Evolutionary conservation across 2,888 invertebrate species (phyloP).

Genomic region (Papilio gigon): DNA sequence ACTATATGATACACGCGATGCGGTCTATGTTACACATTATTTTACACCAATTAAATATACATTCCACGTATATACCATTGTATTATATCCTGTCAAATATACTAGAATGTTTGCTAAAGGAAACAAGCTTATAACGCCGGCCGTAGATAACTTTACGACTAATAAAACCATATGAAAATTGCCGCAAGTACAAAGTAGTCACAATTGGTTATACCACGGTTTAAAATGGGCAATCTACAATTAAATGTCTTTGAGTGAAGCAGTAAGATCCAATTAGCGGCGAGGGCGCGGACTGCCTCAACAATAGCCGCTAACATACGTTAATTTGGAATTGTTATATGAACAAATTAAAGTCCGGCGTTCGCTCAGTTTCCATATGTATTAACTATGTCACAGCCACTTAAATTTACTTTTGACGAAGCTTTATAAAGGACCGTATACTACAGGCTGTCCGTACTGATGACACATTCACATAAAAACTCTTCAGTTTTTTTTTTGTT

Average conservation of each 20-base stretch:
- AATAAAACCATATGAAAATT: background rate
- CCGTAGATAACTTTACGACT: background rate
- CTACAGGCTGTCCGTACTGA: background rate
- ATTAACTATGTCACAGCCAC: slow-evolving; percentile 78
- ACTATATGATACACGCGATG: slow-evolving; percentile 69
- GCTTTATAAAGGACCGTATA: slow-evolving; percentile 49
- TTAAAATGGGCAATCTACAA: background rate
- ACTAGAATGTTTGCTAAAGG: slow-evolving; percentile 50
- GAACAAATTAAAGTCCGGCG: slow-evolving; percentile 48
- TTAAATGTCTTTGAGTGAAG: background rate
- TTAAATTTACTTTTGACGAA: slow-evolving; percentile 61
- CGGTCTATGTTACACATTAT: slow-evolving; percentile 60
- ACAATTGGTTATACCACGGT: no score
- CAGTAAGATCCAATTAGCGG: background rate
- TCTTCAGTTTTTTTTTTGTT: background rate
- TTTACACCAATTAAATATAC: slow-evolving; percentile 49
- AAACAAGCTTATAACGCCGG: slow-evolving; percentile 35
- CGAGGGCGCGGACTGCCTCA: no score
- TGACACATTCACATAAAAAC: background rate
- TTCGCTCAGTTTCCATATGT: slow-evolving; percentile 51
- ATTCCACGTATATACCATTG: slow-evolving; percentile 45
- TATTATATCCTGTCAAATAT: slow-evolving; percentile 47
- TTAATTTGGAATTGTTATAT: no score
- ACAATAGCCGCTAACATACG: no score
- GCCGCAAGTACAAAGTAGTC: no score